These are phyloP conservation scores for Callinectes sapidus DNA, from an alignment of 2,888 invertebrate genomes.

Conservation along the genomic window DNA sequence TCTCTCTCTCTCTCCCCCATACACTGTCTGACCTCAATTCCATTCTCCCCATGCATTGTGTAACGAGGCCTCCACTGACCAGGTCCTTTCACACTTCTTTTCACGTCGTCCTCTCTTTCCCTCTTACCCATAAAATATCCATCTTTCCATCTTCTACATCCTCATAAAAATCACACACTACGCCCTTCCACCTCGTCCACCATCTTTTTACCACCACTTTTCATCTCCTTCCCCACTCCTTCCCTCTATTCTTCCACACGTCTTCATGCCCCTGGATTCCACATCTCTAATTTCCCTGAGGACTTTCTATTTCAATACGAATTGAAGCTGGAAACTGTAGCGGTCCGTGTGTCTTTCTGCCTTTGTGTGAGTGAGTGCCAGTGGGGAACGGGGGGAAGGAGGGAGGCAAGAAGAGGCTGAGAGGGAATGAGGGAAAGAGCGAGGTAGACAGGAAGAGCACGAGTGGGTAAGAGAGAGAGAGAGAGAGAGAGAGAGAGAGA, in stretches of 20 bases:
- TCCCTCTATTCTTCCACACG: background rate
- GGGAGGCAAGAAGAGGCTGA: background rate
- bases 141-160: background rate
- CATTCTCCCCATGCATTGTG: background rate
- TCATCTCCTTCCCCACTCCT: background rate
- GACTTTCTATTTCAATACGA: conserved; percentile 36
- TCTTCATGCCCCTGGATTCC: conserved; percentile 33
- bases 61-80: background rate
- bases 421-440: conserved; percentile 1
- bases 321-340: conserved; percentile 26
- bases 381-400: background rate
- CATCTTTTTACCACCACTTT: conserved; percentile 23
- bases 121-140: background rate
- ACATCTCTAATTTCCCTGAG: conserved; percentile 36
- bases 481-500: conserved; percentile 32
- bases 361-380: conserved; percentile 31
- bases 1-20: background rate
- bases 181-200: background rate
- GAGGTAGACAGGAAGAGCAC: background rate
- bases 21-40: background rate
- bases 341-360: conserved; percentile 20
- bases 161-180: background rate
- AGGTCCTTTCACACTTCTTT: background rate
- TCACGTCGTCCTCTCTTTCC: background rate
- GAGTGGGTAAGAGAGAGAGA: background rate